phyloP scores from a whole-genome alignment of 2,888 invertebrate species.

The Apamea anceps region DNA sequence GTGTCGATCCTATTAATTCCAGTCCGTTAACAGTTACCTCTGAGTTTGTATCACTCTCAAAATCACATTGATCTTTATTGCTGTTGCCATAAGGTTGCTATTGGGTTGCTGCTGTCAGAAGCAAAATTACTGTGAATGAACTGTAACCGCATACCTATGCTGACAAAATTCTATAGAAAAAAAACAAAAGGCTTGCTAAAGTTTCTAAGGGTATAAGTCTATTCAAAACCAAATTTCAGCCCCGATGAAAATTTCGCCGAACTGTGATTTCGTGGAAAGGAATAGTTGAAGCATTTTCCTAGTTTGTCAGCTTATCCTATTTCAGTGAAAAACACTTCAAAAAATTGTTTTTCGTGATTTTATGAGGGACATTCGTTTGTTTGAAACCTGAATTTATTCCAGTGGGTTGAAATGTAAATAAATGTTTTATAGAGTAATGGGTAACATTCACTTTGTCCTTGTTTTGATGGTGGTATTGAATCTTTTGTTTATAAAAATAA shows the following conservation, averaged over 20 bases:
- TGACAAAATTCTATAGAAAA: neutral
- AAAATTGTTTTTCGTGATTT: constrained; percentile 21
- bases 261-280: neutral
- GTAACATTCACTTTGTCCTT: constrained; percentile 26
- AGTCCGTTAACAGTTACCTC: no score
- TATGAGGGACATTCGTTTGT: constrained; percentile 12
- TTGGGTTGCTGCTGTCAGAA: no score
- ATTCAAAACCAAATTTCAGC: neutral
- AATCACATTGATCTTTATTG: no score
- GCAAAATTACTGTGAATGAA: no score
- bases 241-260: neutral
- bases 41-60: no score
- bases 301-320: neutral
- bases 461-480: constrained; percentile 32
- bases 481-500: constrained; percentile 3
- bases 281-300: neutral
- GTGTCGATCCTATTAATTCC: no score
- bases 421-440: constrained; percentile 40
- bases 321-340: neutral
- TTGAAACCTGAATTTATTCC: constrained; percentile 30
- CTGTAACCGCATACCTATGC: no score
- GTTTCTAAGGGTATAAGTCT: neutral
- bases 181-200: neutral
- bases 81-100: no score
- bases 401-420: constrained; percentile 33